These are phyloP conservation scores for Pinctada fucata DNA, from an alignment of 2,888 invertebrate species.

Conservation along the genomic window DNA sequence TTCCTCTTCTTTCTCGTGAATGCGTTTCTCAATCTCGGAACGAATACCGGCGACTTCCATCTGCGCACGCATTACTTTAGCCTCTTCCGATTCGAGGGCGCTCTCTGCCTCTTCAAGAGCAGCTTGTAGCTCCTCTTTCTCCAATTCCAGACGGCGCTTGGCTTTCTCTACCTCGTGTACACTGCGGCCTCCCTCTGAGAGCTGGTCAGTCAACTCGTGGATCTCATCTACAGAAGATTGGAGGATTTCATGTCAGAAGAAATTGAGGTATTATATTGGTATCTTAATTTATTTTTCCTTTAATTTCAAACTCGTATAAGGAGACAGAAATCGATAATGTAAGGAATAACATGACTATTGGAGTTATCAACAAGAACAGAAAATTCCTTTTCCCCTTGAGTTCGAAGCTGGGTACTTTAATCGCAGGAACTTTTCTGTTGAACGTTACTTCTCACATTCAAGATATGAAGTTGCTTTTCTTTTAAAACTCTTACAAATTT, in stretches of 20 bases:
- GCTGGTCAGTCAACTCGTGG: slow-evolving; percentile 99
- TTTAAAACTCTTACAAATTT: too few relatives aligned
- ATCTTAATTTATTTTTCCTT: background rate
- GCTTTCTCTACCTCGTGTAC: slow-evolving; percentile 99
- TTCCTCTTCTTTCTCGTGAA: slow-evolving; percentile 99
- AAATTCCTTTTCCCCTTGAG: too few relatives aligned
- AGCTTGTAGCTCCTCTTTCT: slow-evolving; percentile 99
- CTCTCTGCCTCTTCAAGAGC: slow-evolving; percentile 99
- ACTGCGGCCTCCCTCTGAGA: slow-evolving; percentile 99
- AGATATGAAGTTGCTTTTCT: too few relatives aligned
- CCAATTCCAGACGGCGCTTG: slow-evolving; percentile 98
- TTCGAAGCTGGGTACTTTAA: too few relatives aligned
- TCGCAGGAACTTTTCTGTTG: too few relatives aligned
- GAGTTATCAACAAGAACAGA: too few relatives aligned
- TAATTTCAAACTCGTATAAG: background rate
- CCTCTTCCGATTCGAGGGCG: slow-evolving; percentile 99
- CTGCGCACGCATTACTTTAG: slow-evolving; percentile 93
- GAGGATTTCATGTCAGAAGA: too few relatives aligned
- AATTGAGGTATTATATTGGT: background rate
- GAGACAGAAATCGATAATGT: background rate
- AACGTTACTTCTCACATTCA: too few relatives aligned
- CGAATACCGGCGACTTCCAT: slow-evolving; percentile 98
- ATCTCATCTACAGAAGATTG: slow-evolving; percentile 87
- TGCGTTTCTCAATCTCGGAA: slow-evolving; percentile 99
- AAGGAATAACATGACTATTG: too few relatives aligned